Conservation (phyloP, 2,888 invertebrate species). For the Gnatocerus cornutus region DNA sequence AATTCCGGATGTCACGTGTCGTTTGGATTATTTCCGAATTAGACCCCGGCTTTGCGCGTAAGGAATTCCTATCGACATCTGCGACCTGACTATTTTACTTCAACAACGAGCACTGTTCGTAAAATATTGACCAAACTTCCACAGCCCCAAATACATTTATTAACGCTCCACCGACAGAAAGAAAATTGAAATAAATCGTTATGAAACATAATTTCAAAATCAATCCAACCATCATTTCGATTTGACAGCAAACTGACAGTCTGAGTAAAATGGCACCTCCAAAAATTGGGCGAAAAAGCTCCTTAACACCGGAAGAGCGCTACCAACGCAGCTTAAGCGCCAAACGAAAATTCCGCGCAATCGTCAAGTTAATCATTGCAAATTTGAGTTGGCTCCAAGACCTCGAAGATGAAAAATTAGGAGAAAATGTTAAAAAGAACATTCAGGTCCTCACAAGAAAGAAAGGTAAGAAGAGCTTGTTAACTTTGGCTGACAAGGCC, state of each 20-base stretch:
- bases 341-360: slow-evolving; percentile 74
- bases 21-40: slow-evolving; percentile 32
- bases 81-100: not conserved
- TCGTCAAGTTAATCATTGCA: slow-evolving; percentile 74
- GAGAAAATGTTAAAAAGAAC: slow-evolving; percentile 74
- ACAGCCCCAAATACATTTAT: too few relatives aligned
- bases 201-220: too few relatives aligned
- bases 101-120: too few relatives aligned
- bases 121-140: too few relatives aligned
- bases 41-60: not conserved
- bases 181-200: too few relatives aligned
- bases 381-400: slow-evolving; percentile 76
- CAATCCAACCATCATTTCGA: too few relatives aligned
- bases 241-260: not conserved
- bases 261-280: not conserved
- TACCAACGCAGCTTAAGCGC: slow-evolving; percentile 64
- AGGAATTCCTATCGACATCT: not conserved
- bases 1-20: slow-evolving; percentile 31
- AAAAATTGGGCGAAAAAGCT: not conserved
- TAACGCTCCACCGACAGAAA: too few relatives aligned
- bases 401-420: slow-evolving; percentile 68
- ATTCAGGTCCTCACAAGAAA: slow-evolving; percentile 68
- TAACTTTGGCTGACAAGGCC: slow-evolving; percentile 73
- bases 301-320: slow-evolving; percentile 57
- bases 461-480: slow-evolving; percentile 60